Percentiles rank a stretch among this genome's conserved stretches.
Conservation (phyloP, 2,888 invertebrate genomes). For the Anarsia innoxiella region DNA sequence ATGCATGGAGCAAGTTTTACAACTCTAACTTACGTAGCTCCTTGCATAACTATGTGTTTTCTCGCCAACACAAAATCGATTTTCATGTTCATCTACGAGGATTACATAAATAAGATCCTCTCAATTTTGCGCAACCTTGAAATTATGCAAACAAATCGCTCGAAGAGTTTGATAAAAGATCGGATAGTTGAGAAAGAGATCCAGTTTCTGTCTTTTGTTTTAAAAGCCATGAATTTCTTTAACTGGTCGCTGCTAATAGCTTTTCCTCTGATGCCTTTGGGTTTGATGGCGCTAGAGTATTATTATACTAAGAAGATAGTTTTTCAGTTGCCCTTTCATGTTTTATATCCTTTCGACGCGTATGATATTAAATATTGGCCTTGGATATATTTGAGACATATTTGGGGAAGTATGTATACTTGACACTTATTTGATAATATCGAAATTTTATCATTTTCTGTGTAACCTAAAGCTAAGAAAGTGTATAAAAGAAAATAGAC, state of each 20-base stretch:
- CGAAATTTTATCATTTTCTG: no score
- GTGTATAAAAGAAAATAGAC: no score
- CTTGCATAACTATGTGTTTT: slow-evolving; percentile 30
- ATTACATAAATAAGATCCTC: slow-evolving; percentile 25
- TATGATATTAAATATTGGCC: slow-evolving; percentile 40
- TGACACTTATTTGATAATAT: no score
- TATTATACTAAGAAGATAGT: slow-evolving; percentile 29
- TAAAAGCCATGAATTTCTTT: slow-evolving; percentile 31
- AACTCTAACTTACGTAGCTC: slow-evolving; percentile 32
- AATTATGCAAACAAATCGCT: slow-evolving; percentile 16
- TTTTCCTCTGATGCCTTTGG: slow-evolving; percentile 34
- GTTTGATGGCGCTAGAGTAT: slow-evolving; percentile 35
- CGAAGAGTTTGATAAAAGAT: slow-evolving; percentile 19
- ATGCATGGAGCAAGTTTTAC: slow-evolving; percentile 28
- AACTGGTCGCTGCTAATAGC: slow-evolving; percentile 26
- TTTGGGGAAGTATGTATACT: slow-evolving; percentile 27
- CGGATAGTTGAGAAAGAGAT: slow-evolving; percentile 28
- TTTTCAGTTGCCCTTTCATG: slow-evolving; percentile 36
- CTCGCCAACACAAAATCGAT: slow-evolving; percentile 27
- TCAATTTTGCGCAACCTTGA: slow-evolving; percentile 29
- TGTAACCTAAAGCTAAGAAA: no score
- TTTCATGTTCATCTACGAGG: slow-evolving; percentile 25
- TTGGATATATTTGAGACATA: slow-evolving; percentile 40
- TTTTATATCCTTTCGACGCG: slow-evolving; percentile 48
- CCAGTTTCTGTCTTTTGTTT: slow-evolving; percentile 29